A percentile compares a stretch with the other conserved stretches of the same genome.
phyloP scores from a whole-genome alignment of 92 coral and sea anemone species.

The Umimayanthus chanpuru region DNA sequence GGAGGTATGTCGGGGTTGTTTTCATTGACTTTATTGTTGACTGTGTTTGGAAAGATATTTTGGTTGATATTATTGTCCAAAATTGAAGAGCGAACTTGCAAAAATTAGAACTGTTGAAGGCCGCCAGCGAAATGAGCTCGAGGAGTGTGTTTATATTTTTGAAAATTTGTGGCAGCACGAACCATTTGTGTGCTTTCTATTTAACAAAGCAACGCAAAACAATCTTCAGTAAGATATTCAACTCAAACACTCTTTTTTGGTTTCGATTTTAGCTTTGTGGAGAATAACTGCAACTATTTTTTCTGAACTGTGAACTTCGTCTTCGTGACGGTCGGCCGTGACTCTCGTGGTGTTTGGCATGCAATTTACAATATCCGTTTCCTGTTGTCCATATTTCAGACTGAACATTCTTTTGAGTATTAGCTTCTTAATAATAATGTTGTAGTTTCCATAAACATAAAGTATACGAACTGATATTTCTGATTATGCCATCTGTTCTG shows the following conservation, averaged over 20 bases:
- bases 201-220: neutral
- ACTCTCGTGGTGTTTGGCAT: neutral
- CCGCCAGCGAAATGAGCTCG: neutral
- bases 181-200: neutral
- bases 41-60: neutral
- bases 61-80: neutral
- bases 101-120: neutral
- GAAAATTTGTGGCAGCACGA: neutral
- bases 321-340: neutral
- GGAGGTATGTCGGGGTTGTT: constrained; percentile 53
- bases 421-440: neutral
- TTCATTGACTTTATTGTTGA: neutral
- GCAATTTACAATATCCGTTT: neutral
- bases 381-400: constrained; percentile 17
- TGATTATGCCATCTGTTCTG: neutral
- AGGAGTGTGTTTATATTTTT: neutral
- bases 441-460: neutral
- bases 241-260: neutral
- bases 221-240: neutral
- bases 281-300: neutral
- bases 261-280: neutral
- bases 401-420: neutral
- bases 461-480: neutral
- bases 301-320: neutral
- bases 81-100: neutral